Base-by-base conservation (phyloP, 2,888 invertebrate genomes). In the Alsophila aescularia region DNA sequence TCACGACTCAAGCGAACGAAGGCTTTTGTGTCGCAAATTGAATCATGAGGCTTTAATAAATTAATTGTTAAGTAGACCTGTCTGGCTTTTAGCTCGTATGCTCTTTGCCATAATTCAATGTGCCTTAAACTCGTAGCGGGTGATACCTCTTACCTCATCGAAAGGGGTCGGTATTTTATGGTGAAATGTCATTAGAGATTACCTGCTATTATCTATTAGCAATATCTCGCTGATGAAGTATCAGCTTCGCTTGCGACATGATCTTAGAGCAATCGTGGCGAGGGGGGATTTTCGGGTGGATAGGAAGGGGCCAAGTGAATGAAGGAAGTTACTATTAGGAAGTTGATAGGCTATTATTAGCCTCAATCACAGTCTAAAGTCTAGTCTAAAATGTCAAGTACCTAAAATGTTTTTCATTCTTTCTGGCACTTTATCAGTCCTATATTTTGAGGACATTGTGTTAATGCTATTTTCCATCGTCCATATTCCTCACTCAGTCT, bases 21-120 rank as follows among this genome's bases (percentile, higher is more conserved):
- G 15, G 56, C 79, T 75, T 81, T 81, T 83, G 77, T 79, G 70
- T 69, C 60, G 56, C 58, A 82, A 84, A 85, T 85, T 83, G 82
- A 83, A 84, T 85, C 77, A 83, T 72, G 77, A 75, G 72, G 67
- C 71, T 74, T 76, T 79, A 80, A 79, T 81, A 79, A 80, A 81
- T 81, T 77, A 80, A 81, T 77, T 72, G 71, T 72, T 81, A 79
- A 79, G 78, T 79, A 79, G 72, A 70, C 74, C 67, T 75, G 75
- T 75, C 77, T 80, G 72, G 75, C 74, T 77, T 74, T 74, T 70
- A 75, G 69, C 62, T 47, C 47, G 37, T 37, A 16, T 32, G 37
- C 42, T 48, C 31, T 47, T 36, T 42, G 40, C 29, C 14, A 72
- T 83, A 83, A 82, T 83, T 79, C 73, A 77, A 83, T 83, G 76